Evolutionary conservation across 2,797 vertebrate genomes (phyloP), one percentile per base, ranked within the genome.

Genomic region (Spinus pinus): DNA sequence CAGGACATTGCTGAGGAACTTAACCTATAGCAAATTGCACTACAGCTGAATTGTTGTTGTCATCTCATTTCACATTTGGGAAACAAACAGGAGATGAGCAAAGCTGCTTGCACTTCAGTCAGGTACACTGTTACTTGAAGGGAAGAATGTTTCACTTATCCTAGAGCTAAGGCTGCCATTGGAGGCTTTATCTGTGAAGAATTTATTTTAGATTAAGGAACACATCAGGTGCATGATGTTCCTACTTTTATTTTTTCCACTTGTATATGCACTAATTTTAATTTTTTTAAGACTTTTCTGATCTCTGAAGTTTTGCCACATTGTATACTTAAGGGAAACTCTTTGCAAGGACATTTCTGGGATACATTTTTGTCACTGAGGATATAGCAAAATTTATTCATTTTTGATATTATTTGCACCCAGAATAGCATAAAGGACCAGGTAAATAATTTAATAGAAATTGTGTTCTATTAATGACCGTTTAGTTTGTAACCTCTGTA

Each of bases 261-360:
- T 98, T 98, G 98, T 98, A 98, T 98, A 99, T 99, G 99, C 99
- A 99, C 99, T 99, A 99, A 98, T 99, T 99, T 98, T 99, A 98
- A 98, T 98, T 99, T 99, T 98, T 98, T 98, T 97, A 98, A 98
- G 97, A 98, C 98, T 98, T 98, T 98, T 98, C 98, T 98, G 98
- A 98, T 97, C 97, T 98, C 97, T 97, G 97, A 98, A 97, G 96
- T 98, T 98, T 97, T 97, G 97, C 97, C 98, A 98, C 97, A 97
- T 97, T 97, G 96, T 97, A 98, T 97, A 97, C 97, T 97, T 97
- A 97, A 98, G 97, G 97, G 97, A 98, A 98, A 97, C 95, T 97
- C 81, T 98, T 98, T 97, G 94, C 96, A 97, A 97, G 96, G 95
- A 97, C 96, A 90, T 97, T 97, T 98, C 97, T 95, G 97, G 97